Evolutionary conservation across 2,888 invertebrate species (phyloP).

Genomic region (Amaurobius ferox): DNA sequence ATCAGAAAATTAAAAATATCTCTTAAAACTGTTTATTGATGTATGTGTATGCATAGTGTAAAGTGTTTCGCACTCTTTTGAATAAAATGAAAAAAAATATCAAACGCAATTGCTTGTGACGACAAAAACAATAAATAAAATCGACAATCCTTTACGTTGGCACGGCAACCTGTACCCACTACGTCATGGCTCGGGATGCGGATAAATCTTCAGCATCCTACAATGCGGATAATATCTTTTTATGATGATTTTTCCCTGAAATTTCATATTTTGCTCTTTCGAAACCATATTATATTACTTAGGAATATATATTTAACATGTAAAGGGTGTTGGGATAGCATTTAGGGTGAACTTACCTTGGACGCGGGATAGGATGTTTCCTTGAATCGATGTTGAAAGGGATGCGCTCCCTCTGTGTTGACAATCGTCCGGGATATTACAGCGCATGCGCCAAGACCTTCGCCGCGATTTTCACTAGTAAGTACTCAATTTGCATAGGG

Average conservation of each 20-base stretch:
- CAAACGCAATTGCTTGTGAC: neutral
- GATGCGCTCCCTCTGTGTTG: neutral
- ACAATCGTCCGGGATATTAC: neutral
- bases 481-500: neutral
- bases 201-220: neutral
- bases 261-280: too few species aligned
- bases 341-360: neutral
- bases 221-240: neutral
- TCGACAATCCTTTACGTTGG: conserved; percentile 4
- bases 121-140: conserved; percentile 4
- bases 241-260: too few species aligned
- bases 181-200: conserved; percentile 1
- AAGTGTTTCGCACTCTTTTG: too few species aligned
- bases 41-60: too few species aligned
- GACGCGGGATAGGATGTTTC: neutral
- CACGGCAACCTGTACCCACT: conserved; percentile 8
- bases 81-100: neutral
- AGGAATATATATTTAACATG: too few species aligned
- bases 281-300: too few species aligned
- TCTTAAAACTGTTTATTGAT: too few species aligned
- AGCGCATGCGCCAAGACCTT: neutral
- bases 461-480: conserved; percentile 6
- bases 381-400: neutral
- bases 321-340: neutral
- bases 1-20: too few species aligned